Evolutionary conservation across 2,888 invertebrate genomes (phyloP), one percentile per base, ranked within the genome.

Genomic region (Machimus atricapillus): DNA sequence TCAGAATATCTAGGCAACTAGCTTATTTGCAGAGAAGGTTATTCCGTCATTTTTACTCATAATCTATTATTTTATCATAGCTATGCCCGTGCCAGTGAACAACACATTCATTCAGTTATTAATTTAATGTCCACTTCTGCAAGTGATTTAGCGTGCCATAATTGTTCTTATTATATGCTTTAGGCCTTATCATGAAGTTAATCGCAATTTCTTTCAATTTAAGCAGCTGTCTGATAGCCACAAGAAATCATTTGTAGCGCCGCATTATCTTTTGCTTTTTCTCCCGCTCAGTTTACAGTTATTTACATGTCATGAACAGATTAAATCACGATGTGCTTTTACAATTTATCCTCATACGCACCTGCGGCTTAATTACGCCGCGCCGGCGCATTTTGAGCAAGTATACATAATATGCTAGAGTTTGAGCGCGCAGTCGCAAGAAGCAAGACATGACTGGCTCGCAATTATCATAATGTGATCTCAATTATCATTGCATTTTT

Each of bases 401-500:
- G 43, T 19, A 76, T 31, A 7, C 6, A 5, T 40, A 12, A 5
- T 40, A 12, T 43, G 9, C 23, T 73, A 73, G 73, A 73, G 34
- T 4, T 31, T 6, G 14, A 6, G 23, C 43, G 46, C 12, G 19
- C 2, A 37, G 46, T 46, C 23, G 56, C 27, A 12, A 81, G 56
- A 52, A 81, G 46, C 43, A 56, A 81, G 52, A 56, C 81, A 81
- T 56, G 56, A 78, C 78, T 78, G 43, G 81, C 52, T 23, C 56
- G 56, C 81, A 81, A 81, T 81, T 81, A 81, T 81, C 81, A 56
- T 81, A 81, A 81, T 81, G 27, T 56, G 81, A 81, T 81, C 81
- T 81, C 56, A 81, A 81, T 81, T 81, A 81, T 56, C 81, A 81
- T 52, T 52, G 56, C 81, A 81, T 81, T 81, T 81, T 81, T 81